These are phyloP conservation scores for Hyperopisus bebe DNA, from an alignment of 2,113 vertebrate species.

Conservation along the genomic window DNA sequence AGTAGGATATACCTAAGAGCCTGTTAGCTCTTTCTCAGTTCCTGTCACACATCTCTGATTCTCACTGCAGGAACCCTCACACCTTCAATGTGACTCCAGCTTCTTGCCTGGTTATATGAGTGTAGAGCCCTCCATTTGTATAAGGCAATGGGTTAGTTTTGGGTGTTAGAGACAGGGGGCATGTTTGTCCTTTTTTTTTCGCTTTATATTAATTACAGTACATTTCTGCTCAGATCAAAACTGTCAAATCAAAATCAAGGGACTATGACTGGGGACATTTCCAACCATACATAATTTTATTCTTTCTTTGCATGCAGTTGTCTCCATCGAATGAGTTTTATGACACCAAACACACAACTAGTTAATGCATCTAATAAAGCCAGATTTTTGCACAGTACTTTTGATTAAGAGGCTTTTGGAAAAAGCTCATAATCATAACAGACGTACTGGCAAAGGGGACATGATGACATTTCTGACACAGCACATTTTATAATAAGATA, in stretches of 20 bases:
- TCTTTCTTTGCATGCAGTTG: not conserved
- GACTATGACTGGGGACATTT: not conserved
- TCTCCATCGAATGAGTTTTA: not conserved
- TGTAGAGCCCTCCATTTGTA: not conserved
- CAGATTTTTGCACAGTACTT: not conserved
- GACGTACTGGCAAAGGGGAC: not conserved
- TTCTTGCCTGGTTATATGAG: not conserved
- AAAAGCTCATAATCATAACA: not conserved
- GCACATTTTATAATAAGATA: not conserved
- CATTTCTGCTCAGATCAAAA: not conserved
- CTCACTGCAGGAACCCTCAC: not conserved
- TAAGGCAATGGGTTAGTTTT: not conserved
- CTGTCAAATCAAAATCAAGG: not conserved
- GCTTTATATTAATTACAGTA: not conserved
- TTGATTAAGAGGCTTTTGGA: not conserved
- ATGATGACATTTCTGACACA: not conserved
- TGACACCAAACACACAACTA: not conserved
- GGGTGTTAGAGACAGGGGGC: not conserved
- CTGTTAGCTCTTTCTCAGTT: not conserved
- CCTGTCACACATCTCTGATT: not conserved
- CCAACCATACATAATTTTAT: not conserved
- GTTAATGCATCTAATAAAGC: not conserved
- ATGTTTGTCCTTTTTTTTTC: not conserved
- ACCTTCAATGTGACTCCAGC: not conserved
- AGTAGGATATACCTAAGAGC: constrained; percentile 21